Base-by-base conservation (phyloP, 2,888 invertebrate genomes). In the Atethmia centrago region DNA sequence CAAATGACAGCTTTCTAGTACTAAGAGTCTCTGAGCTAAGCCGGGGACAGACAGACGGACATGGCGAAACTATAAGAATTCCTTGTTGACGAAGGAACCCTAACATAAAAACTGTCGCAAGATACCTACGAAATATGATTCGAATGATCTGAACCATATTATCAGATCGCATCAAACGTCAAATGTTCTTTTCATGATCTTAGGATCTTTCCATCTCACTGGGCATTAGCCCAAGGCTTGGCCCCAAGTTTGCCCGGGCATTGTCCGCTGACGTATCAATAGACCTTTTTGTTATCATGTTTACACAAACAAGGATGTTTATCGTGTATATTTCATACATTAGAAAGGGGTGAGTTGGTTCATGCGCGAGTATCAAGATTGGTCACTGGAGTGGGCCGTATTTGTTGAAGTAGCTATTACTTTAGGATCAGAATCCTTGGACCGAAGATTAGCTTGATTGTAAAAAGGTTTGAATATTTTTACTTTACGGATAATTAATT, bases 221-320 rank as follows among this genome's bases (percentile, higher is more conserved):
- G 79, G 74, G 74, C 77, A 77, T 74, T 79, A 76, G 70, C 83
- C 80, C 45, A 71, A 75, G 68, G 80, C 74, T 74, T 64, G 78
- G 68, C 78, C 74, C 69, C 62, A 80, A 53, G 56, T 77, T 61
- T 69, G 63, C 74, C 74, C 75, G 76, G 73, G 67, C 69, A 71
- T 77, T 83, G 80, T 85, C 83, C 79, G 74, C 74, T 84, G 89
- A 85, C 81, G 85, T 86, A 85, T 85, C 88, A 86, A 87, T 87
- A 81, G 81, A 83, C 86, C 88, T 84, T 88, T 88, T 88, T 87
- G 89, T 87, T 86, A 85, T 85, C 80, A 79, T 85, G 84, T 87
- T 84, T 80, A 81, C 79, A 80, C 79, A 80, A 84, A 85, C 87
- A 83, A 77, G 85, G 75, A 84, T 88, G 85, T 84, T 85, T 83